Base-by-base conservation (phyloP, 1,140 invertebrate genomes). In the Trichoplusia ni region DNA sequence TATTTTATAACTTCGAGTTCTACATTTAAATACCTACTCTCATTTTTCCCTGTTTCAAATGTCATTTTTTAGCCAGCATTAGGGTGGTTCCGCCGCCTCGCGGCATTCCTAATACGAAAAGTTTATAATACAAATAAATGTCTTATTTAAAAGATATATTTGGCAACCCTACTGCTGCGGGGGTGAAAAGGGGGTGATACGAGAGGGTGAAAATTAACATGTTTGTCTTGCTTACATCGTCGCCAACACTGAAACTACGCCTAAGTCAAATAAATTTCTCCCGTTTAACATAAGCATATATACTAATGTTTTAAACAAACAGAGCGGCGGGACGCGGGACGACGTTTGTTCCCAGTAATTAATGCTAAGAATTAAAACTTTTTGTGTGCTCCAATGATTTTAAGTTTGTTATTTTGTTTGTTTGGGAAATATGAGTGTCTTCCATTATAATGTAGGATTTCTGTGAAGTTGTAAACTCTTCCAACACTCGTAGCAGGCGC, bases 211-310 rank as follows among this genome's bases (percentile, higher is more conserved):
- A 86, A 87, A 86, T 88, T 88, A 88, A 87, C 85, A 86, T 89
- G 84, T 89, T 89, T 89, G 86, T 84, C 80, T 89, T 86, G 80
- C 84, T 89, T 84, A 86, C 82, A 85, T 83, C 83, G 86, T 85
- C 82, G 79, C 78, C 71, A 79, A 79, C 74, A 75, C 80, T 79
- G 75, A 84, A 88, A 89, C 84, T 84, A 84, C 82, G 74, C 73
- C 73, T 69, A 87, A 87, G 74, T 89, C 82, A 86, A 89, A 89
- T 89, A 89, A 89, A 89, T 86, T 89, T 78, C 69, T 72, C 74
- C 76, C 81, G 73, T 82, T 86, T 86, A 85, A 82, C 84, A 86
- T 87, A 87, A 89, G 83, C 84, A 82, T 49, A 68, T 56, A 65
- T 69, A 64, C 67, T 74, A 70, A 77, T 67, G 69, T 69, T 70